Conservation (phyloP, 1,140 invertebrate species). For the Dysdera silvatica region DNA sequence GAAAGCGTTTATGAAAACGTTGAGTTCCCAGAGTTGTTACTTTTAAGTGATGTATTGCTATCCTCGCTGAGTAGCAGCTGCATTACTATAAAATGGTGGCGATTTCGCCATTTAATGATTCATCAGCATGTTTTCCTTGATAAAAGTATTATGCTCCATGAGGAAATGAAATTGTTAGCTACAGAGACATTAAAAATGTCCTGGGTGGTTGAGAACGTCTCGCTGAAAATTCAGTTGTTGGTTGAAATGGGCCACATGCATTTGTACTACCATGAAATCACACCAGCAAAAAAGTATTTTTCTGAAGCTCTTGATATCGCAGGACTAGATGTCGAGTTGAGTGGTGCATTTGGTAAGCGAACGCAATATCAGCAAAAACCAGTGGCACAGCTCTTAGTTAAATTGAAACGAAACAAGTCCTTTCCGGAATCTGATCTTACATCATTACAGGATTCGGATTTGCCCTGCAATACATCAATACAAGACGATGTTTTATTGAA, state of each 20-base stretch:
- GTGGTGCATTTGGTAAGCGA: constrained; percentile 71
- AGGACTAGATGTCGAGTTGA: constrained; percentile 58
- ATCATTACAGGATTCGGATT: constrained; percentile 12
- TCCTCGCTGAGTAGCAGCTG: constrained; percentile 42
- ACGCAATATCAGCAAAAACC: constrained; percentile 77
- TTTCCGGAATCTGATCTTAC: constrained; percentile 24
- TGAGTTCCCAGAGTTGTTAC: constrained; percentile 55
- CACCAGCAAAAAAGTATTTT: constrained; percentile 58
- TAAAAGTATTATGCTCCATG: constrained; percentile 55
- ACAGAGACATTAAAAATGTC: constrained; percentile 38
- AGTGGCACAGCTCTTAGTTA: constrained; percentile 69
- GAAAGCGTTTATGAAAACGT: constrained; percentile 50
- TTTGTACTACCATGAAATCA: constrained; percentile 62
- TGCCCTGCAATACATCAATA: constrained; percentile 53
- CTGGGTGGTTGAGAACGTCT: constrained; percentile 25
- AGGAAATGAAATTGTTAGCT: constrained; percentile 53
- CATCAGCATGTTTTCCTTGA: constrained; percentile 69
- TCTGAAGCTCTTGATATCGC: constrained; percentile 53
- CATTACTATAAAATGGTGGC: constrained; percentile 60
- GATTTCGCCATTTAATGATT: constrained; percentile 57
- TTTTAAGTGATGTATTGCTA: constrained; percentile 58
- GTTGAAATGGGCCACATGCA: constrained; percentile 67
- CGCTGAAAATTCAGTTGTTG: constrained; percentile 52
- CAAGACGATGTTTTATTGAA: constrained; percentile 78
- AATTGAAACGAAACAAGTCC: constrained; percentile 49